phyloP scores from a whole-genome alignment of 2,797 vertebrate genomes.

The Lates japonicus region DNA sequence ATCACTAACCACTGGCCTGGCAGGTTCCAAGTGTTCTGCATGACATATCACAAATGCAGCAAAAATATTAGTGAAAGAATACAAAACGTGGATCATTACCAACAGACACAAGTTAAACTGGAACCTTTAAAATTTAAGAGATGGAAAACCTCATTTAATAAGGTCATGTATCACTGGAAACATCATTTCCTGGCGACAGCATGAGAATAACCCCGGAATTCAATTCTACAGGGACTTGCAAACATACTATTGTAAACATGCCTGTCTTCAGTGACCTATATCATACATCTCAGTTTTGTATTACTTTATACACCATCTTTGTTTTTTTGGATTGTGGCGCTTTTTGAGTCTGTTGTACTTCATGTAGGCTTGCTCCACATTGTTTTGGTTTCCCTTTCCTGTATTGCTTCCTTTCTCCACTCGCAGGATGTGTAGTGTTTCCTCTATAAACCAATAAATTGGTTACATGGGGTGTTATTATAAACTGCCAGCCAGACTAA shows the following conservation, averaged over 20 bases:
- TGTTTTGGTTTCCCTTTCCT: constrained; percentile 66
- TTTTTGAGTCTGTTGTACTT: neutral
- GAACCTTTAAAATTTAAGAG: neutral
- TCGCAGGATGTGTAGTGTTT: constrained; percentile 64
- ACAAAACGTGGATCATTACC: neutral
- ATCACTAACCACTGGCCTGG: neutral
- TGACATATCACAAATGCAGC: neutral
- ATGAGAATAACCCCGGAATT: neutral
- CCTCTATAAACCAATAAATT: constrained; percentile 54
- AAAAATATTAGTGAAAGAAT: neutral
- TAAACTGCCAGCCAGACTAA: neutral
- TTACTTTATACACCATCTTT: neutral
- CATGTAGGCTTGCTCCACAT: neutral
- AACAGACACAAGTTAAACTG: neutral
- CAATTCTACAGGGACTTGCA: neutral
- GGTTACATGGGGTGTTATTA: constrained; percentile 21
- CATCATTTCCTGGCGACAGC: constrained; percentile 11
- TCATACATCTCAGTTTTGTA: neutral
- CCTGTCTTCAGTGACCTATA: neutral
- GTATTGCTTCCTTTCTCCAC: constrained; percentile 56
- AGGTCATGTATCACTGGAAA: constrained; percentile 8
- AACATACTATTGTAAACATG: neutral
- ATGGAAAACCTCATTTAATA: constrained; percentile 16
- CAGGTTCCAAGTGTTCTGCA: neutral
- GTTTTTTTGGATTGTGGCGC: neutral